Conservation (phyloP, 1,140 invertebrate genomes). For the Microplitis mediator region DNA sequence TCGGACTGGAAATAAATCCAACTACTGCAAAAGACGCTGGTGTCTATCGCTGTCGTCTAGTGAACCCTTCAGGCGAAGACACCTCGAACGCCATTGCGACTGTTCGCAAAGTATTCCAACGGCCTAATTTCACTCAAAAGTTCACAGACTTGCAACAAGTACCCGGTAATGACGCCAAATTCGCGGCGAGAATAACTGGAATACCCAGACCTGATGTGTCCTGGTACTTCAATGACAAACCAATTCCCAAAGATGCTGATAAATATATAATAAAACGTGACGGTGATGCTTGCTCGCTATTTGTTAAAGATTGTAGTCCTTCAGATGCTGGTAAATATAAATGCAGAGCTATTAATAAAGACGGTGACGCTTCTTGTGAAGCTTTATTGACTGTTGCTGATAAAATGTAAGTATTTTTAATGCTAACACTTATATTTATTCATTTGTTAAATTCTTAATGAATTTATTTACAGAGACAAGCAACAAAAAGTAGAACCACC, state of each 20-base stretch:
- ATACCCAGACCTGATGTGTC: conserved; percentile 84
- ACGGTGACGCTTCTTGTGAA: conserved; percentile 78
- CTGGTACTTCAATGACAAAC: conserved; percentile 82
- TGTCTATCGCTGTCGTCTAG: conserved; percentile 74
- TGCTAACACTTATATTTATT: conserved; percentile 9
- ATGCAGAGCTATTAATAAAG: conserved; percentile 79
- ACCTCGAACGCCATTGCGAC: conserved; percentile 70
- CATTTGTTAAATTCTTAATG: conserved; percentile 22
- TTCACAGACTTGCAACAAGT: conserved; percentile 86
- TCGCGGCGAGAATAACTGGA: conserved; percentile 81
- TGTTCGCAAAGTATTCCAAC: conserved; percentile 79
- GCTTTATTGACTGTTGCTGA: conserved; percentile 79
- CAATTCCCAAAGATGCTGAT: conserved; percentile 66
- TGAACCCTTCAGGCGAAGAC: conserved; percentile 78
- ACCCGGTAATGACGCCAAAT: conserved; percentile 78
- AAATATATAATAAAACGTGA: conserved; percentile 82
- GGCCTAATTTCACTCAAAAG: conserved; percentile 81
- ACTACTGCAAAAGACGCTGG: conserved; percentile 76
- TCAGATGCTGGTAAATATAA: conserved; percentile 78
- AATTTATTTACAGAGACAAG: conserved; percentile 65
- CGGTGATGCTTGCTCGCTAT: conserved; percentile 78
- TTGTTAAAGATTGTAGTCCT: conserved; percentile 71
- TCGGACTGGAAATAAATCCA: conserved; percentile 78
- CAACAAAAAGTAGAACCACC: conserved; percentile 80
- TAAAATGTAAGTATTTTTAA: conserved; percentile 73